Base-by-base conservation (phyloP, 1,140 invertebrate species). In the Penaeus vannamei region DNA sequence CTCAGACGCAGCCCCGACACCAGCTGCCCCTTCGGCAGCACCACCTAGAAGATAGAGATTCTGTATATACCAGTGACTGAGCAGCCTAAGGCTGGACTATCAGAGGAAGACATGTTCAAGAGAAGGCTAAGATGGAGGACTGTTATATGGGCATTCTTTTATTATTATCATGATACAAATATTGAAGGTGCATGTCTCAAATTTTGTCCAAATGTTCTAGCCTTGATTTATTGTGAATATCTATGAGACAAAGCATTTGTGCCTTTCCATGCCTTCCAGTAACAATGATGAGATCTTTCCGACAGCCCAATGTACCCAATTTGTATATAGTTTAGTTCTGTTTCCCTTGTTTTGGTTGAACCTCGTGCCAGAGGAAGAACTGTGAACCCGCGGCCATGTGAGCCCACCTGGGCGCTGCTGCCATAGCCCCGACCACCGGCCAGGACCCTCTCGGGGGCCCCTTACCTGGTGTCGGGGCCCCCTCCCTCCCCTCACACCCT, bases 81-180 rank as follows among this genome's bases (percentile, higher is more conserved):
- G 83, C 59, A 77, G 87, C 76, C 84, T 80, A 79, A 85, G 88
- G 88, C 88, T 85, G 84, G 88, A 81, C 87, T 62, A 84, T 85
- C 46, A 79, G 82, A 89, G 87, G 87, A 89, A 89, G 87, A 89
- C 87, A 89, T 89, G 87, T 89, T 89, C 69, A 80, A 62, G 79
- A 89, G 77, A 86, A 86, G 84, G 88, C 88, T 86, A 90, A 84
- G 88, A 85, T 82, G 88, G 84, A 85, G 84, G 80, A 90, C 53
- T 81, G 88, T 82, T 85, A 80, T 86, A 89, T 89, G 87, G 87
- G 87, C 88, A 90, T 90, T 89, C 77, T 90, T 85, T 90, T 90
- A 90, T 85, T 85, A 90, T 90, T 90, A 90, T 90, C 84, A 90
- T 90, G 88, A 90, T 90, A 90, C 88, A 90, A 90, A 90, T 90